These are phyloP conservation scores for Pedetes capensis DNA, from an alignment of 2,113 vertebrate species.

Conservation along the genomic window DNA sequence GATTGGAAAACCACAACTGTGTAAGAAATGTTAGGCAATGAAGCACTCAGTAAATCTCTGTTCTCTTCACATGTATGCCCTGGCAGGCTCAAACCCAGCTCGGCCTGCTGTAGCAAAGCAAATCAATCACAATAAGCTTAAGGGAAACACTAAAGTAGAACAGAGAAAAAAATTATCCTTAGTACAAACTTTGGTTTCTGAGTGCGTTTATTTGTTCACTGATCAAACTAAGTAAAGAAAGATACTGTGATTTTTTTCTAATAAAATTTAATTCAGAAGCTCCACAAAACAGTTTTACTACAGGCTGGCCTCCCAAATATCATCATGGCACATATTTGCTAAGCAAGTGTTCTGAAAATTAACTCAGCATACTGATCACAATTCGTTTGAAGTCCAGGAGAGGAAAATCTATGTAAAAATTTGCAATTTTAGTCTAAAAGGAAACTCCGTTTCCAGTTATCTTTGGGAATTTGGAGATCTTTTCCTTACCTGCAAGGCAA, in stretches of 20 bases:
- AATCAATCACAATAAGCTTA: background rate
- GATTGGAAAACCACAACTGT: background rate
- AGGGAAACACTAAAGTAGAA: slow-evolving; percentile 37
- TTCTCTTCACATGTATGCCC: background rate
- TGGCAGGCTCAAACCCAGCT: background rate
- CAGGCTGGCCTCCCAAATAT: background rate
- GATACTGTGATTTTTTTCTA: background rate
- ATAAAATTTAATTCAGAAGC: slow-evolving; percentile 2
- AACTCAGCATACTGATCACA: background rate
- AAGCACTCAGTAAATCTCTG: background rate
- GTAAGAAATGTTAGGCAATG: background rate
- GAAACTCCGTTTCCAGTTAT: slow-evolving; percentile 11
- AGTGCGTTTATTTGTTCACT: slow-evolving; percentile 12
- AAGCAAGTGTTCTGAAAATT: slow-evolving; percentile 28
- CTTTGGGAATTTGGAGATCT: background rate
- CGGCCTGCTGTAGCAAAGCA: background rate
- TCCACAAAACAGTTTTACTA: slow-evolving; percentile 22
- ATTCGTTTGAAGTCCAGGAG: slow-evolving; percentile 11
- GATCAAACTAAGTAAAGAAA: slow-evolving; percentile 2
- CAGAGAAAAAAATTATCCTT: background rate
- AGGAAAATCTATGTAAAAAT: background rate
- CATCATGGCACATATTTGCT: background rate
- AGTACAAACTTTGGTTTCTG: slow-evolving; percentile 2
- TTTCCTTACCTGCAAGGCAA: slow-evolving; percentile 72
- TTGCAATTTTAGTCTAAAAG: background rate